phyloP scores from a whole-genome alignment of 2,888 invertebrate genomes.

The Pyrrhosoma nymphula region DNA sequence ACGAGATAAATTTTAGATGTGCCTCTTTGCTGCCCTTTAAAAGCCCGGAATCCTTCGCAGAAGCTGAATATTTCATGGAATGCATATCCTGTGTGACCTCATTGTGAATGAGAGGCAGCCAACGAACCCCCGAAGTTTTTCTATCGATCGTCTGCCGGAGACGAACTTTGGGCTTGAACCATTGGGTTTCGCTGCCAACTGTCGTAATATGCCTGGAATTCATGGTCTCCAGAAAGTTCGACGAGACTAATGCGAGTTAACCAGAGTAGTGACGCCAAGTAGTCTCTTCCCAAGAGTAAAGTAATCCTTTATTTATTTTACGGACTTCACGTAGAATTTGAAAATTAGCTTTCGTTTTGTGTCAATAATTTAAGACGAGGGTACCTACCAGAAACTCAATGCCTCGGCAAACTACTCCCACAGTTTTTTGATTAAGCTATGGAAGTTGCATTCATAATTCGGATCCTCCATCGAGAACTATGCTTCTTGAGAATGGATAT shows the following conservation, averaged over 20 bases:
- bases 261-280: background rate
- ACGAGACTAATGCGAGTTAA: background rate
- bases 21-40: background rate
- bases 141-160: background rate
- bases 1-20: background rate
- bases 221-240: background rate
- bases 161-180: constrained; percentile 5
- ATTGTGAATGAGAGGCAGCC: constrained; percentile 12
- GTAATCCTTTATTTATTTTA: too few relatives aligned
- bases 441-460: background rate
- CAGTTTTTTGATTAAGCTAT: background rate
- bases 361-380: background rate
- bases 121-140: constrained; percentile 17
- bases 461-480: background rate
- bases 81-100: background rate
- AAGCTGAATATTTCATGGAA: background rate
- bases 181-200: background rate
- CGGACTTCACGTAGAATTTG: background rate
- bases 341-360: background rate
- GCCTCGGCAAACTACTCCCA: background rate
- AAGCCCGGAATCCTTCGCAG: background rate
- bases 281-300: background rate
- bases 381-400: background rate
- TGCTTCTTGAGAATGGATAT: too few relatives aligned
- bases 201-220: background rate